Evolutionary conservation across 2,888 invertebrate genomes (phyloP).

Genomic region (Tortrix viridana): DNA sequence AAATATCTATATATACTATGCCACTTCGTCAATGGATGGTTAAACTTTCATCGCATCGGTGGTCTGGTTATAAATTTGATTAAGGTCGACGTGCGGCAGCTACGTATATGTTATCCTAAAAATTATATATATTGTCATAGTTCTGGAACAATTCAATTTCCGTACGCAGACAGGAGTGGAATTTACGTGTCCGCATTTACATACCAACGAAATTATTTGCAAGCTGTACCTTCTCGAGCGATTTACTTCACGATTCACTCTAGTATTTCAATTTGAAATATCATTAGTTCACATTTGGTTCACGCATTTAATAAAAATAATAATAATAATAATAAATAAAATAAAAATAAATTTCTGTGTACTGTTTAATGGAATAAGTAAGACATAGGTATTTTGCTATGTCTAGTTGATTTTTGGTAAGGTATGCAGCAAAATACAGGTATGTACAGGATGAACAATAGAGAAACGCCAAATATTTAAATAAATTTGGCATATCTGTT

Average conservation of each 20-base stretch:
- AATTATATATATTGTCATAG: slow-evolving; percentile 75
- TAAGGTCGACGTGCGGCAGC: slow-evolving; percentile 15
- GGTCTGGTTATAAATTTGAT: slow-evolving; percentile 29
- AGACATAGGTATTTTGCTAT: no score
- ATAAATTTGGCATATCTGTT: no score
- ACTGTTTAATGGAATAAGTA: no score
- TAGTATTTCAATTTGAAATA: slow-evolving; percentile 50
- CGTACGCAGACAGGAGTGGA: slow-evolving; percentile 78
- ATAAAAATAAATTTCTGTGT: no score
- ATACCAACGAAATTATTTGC: slow-evolving; percentile 79
- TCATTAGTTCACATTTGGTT: slow-evolving; percentile 33
- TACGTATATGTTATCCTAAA: slow-evolving; percentile 34
- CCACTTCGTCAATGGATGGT: background rate
- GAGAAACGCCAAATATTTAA: no score
- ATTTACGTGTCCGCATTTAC: slow-evolving; percentile 83
- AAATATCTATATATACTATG: background rate
- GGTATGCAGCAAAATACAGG: no score
- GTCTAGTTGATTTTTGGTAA: no score
- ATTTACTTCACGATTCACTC: slow-evolving; percentile 70
- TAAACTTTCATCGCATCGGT: slow-evolving; percentile 18
- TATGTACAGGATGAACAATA: no score
- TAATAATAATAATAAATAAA: no score
- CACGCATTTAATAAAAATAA: background rate
- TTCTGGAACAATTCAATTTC: slow-evolving; percentile 82
- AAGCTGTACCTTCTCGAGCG: slow-evolving; percentile 69